Evolutionary conservation across 2,888 invertebrate species (phyloP).

Genomic region (Tetragonula carbonaria): DNA sequence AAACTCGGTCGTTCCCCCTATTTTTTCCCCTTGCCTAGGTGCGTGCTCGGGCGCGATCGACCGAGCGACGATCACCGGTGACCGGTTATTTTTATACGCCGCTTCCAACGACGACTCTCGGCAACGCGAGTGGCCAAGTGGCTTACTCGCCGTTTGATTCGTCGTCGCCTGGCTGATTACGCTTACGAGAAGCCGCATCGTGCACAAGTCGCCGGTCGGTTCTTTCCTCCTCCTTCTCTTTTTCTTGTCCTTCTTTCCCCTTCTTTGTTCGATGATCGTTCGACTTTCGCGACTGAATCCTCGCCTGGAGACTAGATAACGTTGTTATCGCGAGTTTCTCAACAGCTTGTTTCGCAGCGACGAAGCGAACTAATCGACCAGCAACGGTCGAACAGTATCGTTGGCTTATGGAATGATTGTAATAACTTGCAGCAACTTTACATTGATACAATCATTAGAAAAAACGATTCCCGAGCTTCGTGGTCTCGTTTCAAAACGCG

Average conservation of each 20-base stretch:
- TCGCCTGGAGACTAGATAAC: background rate
- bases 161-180: background rate
- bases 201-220: background rate
- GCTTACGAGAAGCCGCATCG: background rate
- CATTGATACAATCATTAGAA: too few relatives aligned
- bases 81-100: constrained; percentile 58
- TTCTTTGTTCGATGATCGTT: background rate
- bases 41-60: constrained; percentile 37
- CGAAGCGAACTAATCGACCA: background rate
- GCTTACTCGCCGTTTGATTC: background rate
- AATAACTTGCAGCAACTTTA: too few relatives aligned
- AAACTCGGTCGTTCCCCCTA: constrained; percentile 58
- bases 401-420: too few relatives aligned
- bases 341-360: background rate
- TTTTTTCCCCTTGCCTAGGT: constrained; percentile 23
- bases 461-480: too few relatives aligned
- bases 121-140: constrained; percentile 11
- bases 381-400: too few relatives aligned
- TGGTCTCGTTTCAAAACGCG: too few relatives aligned
- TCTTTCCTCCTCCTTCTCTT: background rate
- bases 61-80: constrained; percentile 48
- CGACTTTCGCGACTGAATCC: background rate
- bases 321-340: background rate
- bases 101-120: constrained; percentile 17
- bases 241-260: too few relatives aligned